Evolutionary conservation across 2,113 vertebrate genomes (phyloP), one percentile per base, ranked within the genome.

Genomic region (Epinephelus moara): DNA sequence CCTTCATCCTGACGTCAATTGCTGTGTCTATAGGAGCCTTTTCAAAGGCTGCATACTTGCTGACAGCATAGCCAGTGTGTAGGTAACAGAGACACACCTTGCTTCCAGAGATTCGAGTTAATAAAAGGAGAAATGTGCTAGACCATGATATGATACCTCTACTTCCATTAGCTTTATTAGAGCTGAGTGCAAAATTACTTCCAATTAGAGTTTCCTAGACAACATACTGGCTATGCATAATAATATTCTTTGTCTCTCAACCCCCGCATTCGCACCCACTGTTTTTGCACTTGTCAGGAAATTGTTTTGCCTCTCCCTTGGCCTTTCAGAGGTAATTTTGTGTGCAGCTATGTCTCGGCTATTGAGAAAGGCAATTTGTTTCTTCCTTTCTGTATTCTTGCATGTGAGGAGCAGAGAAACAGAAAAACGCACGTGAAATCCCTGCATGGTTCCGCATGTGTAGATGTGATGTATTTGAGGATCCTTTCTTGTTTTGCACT

Each of bases 151-250:
- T 82, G 67, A 90, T 85, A 85, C 80, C 84, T 91, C 77, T 50
- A 75, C 78, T 85, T 80, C 87, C 77, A 86, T 88, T 89, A 75
- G 81, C 80, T 90, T 93, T 89, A 92, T 93, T 91, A 90, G 84
- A 82, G 85, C 68, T 75, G 85, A 92, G 89, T 76, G 85, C 67
- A 85, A 77, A 94, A 95, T 92, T 77, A 93, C 89, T 92, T 86
- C 71, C 56, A 94, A 94, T 95, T 92, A 95, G 81, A 68, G 81
- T 92, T 93, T 93, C 92, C 90, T 71, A 67, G 92, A 89, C 91
- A 88, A 93, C 88, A 60, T 57, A 25, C 72, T 1, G 42, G 25
- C 87, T 76, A 45, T 74, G 84, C 81, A 85, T 90, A 85, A 88
- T 84, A 84, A 89, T 81, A 85, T 76, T 85, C 63, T 74, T 81